Conservation (phyloP, 1,140 invertebrate species). For the Alviniconcha marisindica region DNA sequence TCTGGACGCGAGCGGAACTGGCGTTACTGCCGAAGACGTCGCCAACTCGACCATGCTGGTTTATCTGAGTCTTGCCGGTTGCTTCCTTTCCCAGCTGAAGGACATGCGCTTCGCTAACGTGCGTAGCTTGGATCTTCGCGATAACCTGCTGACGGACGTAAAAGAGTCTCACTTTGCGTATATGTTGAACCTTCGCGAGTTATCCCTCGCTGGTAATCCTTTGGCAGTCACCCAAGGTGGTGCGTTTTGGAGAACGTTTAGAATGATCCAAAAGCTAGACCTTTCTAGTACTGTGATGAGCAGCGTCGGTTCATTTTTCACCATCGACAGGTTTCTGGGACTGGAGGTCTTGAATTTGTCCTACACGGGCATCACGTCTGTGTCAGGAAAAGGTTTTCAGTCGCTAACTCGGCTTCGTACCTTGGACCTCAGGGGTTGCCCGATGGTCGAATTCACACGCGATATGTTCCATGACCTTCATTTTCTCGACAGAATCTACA, state of each 20-base stretch:
- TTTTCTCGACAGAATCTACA: neutral
- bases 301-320: neutral
- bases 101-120: neutral
- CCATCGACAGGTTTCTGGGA: neutral
- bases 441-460: neutral
- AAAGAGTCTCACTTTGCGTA: neutral
- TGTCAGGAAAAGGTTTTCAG: neutral
- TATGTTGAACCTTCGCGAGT: neutral
- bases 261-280: neutral
- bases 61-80: neutral
- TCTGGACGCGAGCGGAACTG: neutral
- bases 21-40: neutral
- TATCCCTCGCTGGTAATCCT: neutral
- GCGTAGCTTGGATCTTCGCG: neutral
- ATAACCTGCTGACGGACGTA: neutral
- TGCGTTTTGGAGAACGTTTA: neutral
- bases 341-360: slow-evolving; percentile 1
- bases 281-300: neutral
- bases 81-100: neutral
- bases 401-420: neutral
- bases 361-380: neutral
- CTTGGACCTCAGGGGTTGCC: neutral
- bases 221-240: neutral
- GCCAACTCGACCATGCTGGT: neutral
- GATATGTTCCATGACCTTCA: neutral